phyloP scores from a whole-genome alignment of 2,797 vertebrate genomes.

The Sebastes kiyomatsui region DNA sequence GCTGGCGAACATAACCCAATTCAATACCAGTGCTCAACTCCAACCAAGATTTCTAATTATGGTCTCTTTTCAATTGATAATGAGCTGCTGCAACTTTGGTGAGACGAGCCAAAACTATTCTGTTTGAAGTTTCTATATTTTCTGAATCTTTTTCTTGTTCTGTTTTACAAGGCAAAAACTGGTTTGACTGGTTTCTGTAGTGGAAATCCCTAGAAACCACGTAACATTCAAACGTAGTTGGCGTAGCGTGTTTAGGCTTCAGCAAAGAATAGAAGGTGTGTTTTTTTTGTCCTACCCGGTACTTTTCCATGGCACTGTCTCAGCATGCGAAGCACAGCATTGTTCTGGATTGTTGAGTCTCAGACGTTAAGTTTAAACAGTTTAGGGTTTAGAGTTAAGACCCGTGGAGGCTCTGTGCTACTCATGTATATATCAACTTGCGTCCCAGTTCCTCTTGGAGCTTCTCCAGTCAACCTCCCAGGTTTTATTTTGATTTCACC shows the following conservation, averaged over 20 bases:
- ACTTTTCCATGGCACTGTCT: constrained; percentile 64
- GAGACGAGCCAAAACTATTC: constrained; percentile 1
- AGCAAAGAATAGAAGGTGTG: constrained; percentile 40
- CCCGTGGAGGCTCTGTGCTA: background rate
- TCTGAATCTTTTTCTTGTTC: constrained; percentile 3
- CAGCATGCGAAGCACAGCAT: constrained; percentile 21
- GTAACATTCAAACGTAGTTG: constrained; percentile 21
- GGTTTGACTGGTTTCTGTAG: constrained; percentile 25
- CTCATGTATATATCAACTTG: constrained; percentile 19
- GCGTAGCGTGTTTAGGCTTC: constrained; percentile 20
- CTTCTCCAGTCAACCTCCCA: constrained; percentile 17
- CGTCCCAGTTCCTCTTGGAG: constrained; percentile 6
- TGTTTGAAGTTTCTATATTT: constrained; percentile 47
- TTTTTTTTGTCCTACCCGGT: constrained; percentile 43
- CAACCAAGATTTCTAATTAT: constrained; percentile 17
- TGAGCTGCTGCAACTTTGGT: constrained; percentile 24
- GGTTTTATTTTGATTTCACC: constrained; percentile 62
- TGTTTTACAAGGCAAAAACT: constrained; percentile 32
- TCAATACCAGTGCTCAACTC: background rate
- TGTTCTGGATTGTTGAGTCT: constrained; percentile 38
- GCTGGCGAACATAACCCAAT: background rate
- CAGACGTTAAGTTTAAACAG: constrained; percentile 38
- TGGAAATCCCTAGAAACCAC: constrained; percentile 47
- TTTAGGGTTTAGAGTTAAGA: constrained; percentile 41
- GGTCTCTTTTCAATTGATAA: constrained; percentile 20